Evolutionary conservation across 2,888 invertebrate species (phyloP).

Genomic region (Macrophya alboannulata): DNA sequence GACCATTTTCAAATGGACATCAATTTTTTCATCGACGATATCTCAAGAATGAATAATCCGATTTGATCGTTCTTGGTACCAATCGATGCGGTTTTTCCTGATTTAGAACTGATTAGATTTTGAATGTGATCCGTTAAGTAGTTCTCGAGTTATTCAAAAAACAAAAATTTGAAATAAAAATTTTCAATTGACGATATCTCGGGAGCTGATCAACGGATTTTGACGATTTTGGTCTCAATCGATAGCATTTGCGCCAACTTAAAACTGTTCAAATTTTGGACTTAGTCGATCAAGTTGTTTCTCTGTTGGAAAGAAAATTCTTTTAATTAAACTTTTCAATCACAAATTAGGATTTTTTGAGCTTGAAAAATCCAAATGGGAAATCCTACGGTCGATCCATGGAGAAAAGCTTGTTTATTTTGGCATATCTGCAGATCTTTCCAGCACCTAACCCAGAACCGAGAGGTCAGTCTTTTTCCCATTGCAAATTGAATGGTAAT

Average conservation of each 20-base stretch:
- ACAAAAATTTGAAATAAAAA: neutral
- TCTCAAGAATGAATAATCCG: neutral
- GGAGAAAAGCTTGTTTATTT: too few relatives aligned
- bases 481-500: too few relatives aligned
- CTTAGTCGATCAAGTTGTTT: too few relatives aligned
- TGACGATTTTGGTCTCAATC: neutral
- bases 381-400: too few relatives aligned
- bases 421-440: too few relatives aligned
- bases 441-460: too few relatives aligned
- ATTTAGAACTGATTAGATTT: neutral
- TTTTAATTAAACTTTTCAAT: neutral
- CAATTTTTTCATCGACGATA: too few relatives aligned
- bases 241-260: neutral
- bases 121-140: neutral
- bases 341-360: too few relatives aligned
- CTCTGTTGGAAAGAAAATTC: too few relatives aligned
- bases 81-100: neutral
- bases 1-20: too few relatives aligned
- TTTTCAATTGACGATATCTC: neutral
- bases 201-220: neutral
- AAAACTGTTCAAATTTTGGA: neutral
- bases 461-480: too few relatives aligned
- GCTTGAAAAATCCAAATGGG: too few relatives aligned
- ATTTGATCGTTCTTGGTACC: neutral
- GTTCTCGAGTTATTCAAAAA: neutral